These are phyloP conservation scores for Drosophila nr. fundita DNA, from an alignment of 2,888 invertebrate species.

Conservation along the genomic window DNA sequence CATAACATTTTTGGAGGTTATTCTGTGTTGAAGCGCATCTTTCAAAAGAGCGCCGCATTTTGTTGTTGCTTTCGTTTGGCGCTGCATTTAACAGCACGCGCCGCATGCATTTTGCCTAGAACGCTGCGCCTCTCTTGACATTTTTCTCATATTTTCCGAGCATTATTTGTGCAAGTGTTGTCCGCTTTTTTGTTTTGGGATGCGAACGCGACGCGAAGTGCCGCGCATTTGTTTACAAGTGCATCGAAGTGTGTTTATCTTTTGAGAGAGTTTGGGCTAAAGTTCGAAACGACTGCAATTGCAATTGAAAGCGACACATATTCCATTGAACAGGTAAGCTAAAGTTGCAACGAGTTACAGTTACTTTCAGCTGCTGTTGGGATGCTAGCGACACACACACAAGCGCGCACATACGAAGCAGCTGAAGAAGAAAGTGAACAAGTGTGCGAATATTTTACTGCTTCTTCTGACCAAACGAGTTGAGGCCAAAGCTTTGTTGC, in stretches of 20 bases:
- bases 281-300: constrained; percentile 49
- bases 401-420: constrained; percentile 27
- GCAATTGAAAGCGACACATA: constrained; percentile 75
- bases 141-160: constrained; percentile 27
- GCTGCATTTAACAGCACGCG: constrained; percentile 51
- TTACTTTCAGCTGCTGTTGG: constrained; percentile 63
- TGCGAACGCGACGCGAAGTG: constrained; percentile 22
- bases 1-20: constrained; percentile 31
- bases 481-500: constrained; percentile 48
- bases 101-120: constrained; percentile 56
- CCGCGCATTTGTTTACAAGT: constrained; percentile 43
- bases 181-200: neutral
- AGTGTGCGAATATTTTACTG: constrained; percentile 66
- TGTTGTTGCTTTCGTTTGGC: constrained; percentile 64
- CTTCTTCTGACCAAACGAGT: constrained; percentile 64
- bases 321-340: constrained; percentile 65
- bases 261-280: constrained; percentile 47
- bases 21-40: constrained; percentile 23
- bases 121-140: constrained; percentile 36
- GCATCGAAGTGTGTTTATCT: constrained; percentile 7
- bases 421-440: constrained; percentile 75
- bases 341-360: constrained; percentile 62
- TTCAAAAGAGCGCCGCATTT: constrained; percentile 50
- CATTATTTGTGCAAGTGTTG: constrained; percentile 74
- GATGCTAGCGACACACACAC: constrained; percentile 44